Conservation (phyloP, 2,888 invertebrate species). For the Gisinianus flammeolus region DNA sequence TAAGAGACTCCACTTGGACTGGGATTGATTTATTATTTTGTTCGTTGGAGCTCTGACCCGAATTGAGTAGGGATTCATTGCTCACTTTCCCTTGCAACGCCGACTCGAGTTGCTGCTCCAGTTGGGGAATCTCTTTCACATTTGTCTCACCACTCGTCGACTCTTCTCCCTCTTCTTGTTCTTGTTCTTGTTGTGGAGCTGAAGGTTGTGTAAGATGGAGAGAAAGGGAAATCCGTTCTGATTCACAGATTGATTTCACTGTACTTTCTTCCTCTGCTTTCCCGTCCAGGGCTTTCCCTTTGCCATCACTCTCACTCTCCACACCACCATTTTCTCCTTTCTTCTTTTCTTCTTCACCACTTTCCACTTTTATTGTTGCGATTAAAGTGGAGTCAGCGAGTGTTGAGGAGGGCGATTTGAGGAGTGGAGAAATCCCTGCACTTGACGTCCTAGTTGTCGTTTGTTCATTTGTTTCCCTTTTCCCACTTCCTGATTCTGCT, state of each 20-base stretch:
- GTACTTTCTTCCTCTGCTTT: neutral
- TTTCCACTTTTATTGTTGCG: neutral
- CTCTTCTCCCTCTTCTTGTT: no score
- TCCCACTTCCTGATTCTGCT: neutral
- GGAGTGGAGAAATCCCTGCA: neutral
- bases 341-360: neutral
- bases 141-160: neutral
- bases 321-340: neutral
- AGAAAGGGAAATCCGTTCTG: no score
- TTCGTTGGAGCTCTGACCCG: neutral
- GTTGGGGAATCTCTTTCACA: neutral
- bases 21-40: conserved; percentile 16
- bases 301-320: neutral
- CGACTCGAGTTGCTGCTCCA: neutral
- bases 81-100: neutral
- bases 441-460: neutral
- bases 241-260: neutral
- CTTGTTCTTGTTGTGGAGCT: neutral
- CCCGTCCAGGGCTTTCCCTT: neutral
- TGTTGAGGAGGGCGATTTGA: no score
- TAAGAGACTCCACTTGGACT: no score
- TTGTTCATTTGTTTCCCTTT: neutral
- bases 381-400: no score
- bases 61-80: neutral
- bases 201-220: neutral